A percentile compares a stretch with the other conserved stretches of the same genome.
Evolutionary conservation across 2,888 invertebrate species (phyloP).

Genomic region (Acronicta leporina): DNA sequence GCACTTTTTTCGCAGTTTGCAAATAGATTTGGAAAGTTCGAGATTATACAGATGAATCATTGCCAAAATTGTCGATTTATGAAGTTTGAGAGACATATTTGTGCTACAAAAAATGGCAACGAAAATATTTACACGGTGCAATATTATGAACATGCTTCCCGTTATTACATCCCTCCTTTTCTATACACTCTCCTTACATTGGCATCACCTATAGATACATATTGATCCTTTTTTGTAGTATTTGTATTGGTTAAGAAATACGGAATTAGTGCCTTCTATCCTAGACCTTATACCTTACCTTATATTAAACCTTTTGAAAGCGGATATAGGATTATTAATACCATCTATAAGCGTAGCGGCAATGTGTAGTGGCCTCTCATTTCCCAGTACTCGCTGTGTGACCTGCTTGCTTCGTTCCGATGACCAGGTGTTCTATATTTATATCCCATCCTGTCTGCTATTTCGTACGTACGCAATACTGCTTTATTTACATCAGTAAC

Average conservation of each 20-base stretch:
- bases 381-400: constrained; percentile 42
- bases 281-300: too few relatives aligned
- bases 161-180: not conserved
- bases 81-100: too few relatives aligned
- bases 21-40: constrained; percentile 30
- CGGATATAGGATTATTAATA: not conserved
- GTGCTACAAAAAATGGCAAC: too few relatives aligned
- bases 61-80: constrained; percentile 4
- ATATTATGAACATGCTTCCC: too few relatives aligned
- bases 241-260: too few relatives aligned
- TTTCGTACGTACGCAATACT: constrained; percentile 16
- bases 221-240: not conserved
- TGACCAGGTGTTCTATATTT: constrained; percentile 55
- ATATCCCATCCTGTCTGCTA: constrained; percentile 41
- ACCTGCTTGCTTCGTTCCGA: constrained; percentile 47
- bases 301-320: not conserved
- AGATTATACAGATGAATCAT: constrained; percentile 25
- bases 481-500: constrained; percentile 15
- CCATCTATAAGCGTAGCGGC: not conserved
- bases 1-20: constrained; percentile 16
- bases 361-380: constrained; percentile 3
- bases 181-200: not conserved
- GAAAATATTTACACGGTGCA: too few relatives aligned
- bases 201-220: not conserved
- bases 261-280: not conserved